Evolutionary conservation across 2,113 vertebrate genomes (phyloP).

Genomic region (Cebus imitator): DNA sequence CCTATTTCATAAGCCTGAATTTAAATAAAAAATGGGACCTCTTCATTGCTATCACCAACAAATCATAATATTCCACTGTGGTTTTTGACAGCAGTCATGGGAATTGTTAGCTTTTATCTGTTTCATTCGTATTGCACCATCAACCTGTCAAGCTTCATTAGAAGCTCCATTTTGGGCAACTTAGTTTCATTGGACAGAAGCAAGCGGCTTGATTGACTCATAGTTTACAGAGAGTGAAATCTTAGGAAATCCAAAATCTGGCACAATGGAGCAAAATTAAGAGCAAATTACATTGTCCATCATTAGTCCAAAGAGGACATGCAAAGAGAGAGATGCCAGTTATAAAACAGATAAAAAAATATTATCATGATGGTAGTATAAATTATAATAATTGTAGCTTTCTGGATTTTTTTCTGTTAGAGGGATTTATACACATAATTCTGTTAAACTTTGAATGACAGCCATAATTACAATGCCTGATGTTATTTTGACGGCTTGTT

Average conservation of each 20-base stretch:
- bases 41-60: slow-evolving; percentile 12
- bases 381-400: neutral
- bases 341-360: neutral
- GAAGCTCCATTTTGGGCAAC: neutral
- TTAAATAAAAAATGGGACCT: slow-evolving; percentile 14
- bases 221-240: neutral
- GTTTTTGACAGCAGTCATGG: neutral
- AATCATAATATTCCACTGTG: neutral
- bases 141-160: neutral
- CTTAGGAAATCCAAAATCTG: neutral
- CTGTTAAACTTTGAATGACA: neutral
- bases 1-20: slow-evolving; percentile 12
- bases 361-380: neutral
- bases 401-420: neutral
- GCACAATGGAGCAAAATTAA: neutral
- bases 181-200: neutral
- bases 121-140: neutral
- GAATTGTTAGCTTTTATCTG: neutral
- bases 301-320: neutral
- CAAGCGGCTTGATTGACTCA: neutral
- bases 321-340: neutral
- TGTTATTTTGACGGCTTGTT: slow-evolving; percentile 41
- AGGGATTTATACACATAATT: neutral
- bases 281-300: neutral
- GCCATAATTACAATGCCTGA: neutral